Conservation (phyloP, 2,888 invertebrate genomes). For the Polydrusus cervinus region DNA sequence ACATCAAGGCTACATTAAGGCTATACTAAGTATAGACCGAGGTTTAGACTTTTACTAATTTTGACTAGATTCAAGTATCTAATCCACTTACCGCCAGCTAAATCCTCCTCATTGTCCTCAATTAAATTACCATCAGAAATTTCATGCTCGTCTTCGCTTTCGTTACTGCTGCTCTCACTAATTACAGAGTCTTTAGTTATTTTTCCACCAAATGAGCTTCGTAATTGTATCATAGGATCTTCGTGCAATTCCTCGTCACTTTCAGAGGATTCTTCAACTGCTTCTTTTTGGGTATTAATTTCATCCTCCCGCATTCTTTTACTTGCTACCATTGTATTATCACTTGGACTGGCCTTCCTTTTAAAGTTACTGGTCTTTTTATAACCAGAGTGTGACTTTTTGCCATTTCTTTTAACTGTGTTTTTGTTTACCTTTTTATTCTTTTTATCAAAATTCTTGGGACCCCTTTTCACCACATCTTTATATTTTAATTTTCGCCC, state of each 20-base stretch:
- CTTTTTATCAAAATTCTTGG: constrained; percentile 53
- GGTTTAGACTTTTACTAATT: too few species aligned
- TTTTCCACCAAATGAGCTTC: constrained; percentile 60
- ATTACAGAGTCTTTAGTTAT: constrained; percentile 59
- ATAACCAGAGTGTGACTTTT: constrained; percentile 60
- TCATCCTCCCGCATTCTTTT: constrained; percentile 62
- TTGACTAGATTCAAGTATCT: too few species aligned
- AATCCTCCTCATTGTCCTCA: constrained; percentile 35
- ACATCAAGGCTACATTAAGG: too few species aligned
- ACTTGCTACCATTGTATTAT: constrained; percentile 73
- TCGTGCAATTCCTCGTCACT: constrained; percentile 55
- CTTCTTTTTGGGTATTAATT: constrained; percentile 23
- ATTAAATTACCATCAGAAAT: constrained; percentile 45
- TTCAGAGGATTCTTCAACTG: constrained; percentile 54
- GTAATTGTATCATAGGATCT: constrained; percentile 61
- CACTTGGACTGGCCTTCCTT: constrained; percentile 58
- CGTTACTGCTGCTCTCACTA: constrained; percentile 61
- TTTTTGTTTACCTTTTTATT: constrained; percentile 42
- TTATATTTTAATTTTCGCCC: constrained; percentile 60
- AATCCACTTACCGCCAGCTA: too few species aligned
- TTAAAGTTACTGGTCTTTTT: constrained; percentile 56
- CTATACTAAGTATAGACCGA: too few species aligned
- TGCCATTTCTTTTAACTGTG: not conserved
- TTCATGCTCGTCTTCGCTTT: constrained; percentile 57
- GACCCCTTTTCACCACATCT: constrained; percentile 59